Evolutionary conservation across 2,797 vertebrate genomes (phyloP), one percentile per base, ranked within the genome.

Genomic region (Clarias platycephalus): DNA sequence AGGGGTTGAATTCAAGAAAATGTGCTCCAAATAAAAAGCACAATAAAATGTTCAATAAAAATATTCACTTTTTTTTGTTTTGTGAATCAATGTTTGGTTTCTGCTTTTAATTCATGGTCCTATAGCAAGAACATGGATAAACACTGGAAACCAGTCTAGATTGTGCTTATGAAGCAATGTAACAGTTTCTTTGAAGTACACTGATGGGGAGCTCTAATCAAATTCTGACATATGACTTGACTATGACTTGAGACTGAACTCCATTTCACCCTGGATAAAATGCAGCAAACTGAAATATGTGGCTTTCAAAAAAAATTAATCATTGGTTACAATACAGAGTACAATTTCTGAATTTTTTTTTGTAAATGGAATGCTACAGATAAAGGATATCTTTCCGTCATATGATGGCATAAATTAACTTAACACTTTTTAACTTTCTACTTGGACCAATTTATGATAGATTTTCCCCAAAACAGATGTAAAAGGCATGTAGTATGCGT

Each of bases 1-100:
- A 92, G 93, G 93, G 92, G 92, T 92, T 93, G 89, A 88, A 86
- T 93, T 94, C 87, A 88, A 90, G 75, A 71, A 86, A 88, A 89
- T 94, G 94, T 95, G 95, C 95, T 94, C 86, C 91, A 93, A 92
- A 94, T 90, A 24, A 74, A 57, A 89, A 94, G 94, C 94, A 95
- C 94, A 95, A 92, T 93, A 94, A 94, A 93, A 93, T 94, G 93
- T 92, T 90, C 85, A 93, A 94, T 87, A 93, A 92, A 94, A 92
- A 95, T 88, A 90, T 75, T 88, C 88, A 86, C 86, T 53, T 83
- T 62, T 81, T 75, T 78, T 8, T 68, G 57, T 85, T 71, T 74
- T 85, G 57, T 86, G 83, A 12, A 37, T 82, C 40, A 72, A 15
- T 86, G 40, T 57, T 16, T 24, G 44, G 24, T 49, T 40, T 71